Evolutionary conservation across 1,140 invertebrate species (phyloP).

Genomic region (Cydia amplana): DNA sequence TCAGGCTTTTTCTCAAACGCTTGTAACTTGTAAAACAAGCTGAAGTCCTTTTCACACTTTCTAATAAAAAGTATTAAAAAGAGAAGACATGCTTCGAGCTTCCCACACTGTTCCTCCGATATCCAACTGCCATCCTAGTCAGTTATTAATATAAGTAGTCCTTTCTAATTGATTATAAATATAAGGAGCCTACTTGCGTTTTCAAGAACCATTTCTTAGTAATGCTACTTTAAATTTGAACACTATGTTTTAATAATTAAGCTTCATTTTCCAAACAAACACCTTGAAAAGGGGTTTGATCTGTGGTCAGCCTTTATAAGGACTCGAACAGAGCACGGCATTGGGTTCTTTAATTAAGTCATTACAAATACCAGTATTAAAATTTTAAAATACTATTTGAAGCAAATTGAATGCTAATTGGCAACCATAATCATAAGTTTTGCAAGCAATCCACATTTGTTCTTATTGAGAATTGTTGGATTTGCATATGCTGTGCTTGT

Average conservation of each 20-base stretch:
- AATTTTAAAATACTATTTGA: not conserved
- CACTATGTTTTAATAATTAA: not conserved
- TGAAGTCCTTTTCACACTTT: no score
- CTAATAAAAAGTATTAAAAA: no score
- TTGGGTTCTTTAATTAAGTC: not conserved
- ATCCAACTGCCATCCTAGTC: not conserved
- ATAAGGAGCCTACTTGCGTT: not conserved
- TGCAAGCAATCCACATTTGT: not conserved
- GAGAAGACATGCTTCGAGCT: not conserved
- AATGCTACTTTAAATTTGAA: not conserved
- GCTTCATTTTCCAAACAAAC: not conserved
- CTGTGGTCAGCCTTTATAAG: not conserved
- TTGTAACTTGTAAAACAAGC: no score
- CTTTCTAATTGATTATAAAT: not conserved
- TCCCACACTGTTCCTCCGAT: not conserved
- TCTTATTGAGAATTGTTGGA: not conserved
- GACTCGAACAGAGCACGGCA: not conserved
- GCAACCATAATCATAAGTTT: not conserved
- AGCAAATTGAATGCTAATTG: not conserved
- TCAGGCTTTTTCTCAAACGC: no score
- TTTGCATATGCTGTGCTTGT: not conserved
- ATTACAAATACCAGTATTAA: not conserved
- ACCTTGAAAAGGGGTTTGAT: not conserved
- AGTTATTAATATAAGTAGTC: not conserved
- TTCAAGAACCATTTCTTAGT: not conserved